Percentiles rank a stretch among this genome's conserved stretches.
phyloP scores from a whole-genome alignment of 2,113 vertebrate genomes.

The Campylomormyrus tamandua region DNA sequence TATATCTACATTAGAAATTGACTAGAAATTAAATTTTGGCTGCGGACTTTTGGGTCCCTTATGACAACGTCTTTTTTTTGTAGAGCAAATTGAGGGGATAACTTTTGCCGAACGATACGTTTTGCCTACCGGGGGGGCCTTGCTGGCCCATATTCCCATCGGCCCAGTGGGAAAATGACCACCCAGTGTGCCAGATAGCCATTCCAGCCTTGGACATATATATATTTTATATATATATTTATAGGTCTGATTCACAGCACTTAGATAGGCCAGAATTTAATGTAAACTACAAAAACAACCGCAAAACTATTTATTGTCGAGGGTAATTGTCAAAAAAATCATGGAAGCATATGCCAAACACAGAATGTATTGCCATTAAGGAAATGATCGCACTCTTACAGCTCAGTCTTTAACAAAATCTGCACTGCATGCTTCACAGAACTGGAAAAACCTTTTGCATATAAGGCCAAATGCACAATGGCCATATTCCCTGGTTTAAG shows the following conservation, averaged over 20 bases:
- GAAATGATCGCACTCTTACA: not conserved
- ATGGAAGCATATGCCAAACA: not conserved
- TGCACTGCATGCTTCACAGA: not conserved
- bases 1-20: not conserved
- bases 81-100: not conserved
- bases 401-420: not conserved
- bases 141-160: not conserved
- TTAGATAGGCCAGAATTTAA: not conserved
- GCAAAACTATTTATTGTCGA: not conserved
- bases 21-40: not conserved
- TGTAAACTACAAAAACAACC: not conserved
- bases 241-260: not conserved
- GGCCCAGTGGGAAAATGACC: not conserved
- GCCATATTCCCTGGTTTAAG: not conserved
- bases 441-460: not conserved
- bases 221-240: not conserved
- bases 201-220: not conserved
- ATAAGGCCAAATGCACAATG: not conserved
- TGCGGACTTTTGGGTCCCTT: not conserved
- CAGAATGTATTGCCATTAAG: not conserved
- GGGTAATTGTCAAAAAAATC: not conserved
- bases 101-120: not conserved
- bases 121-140: not conserved
- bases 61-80: not conserved
- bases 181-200: not conserved